Base-by-base conservation (phyloP, 2,888 invertebrate species). In the Anthrax anthrax region DNA sequence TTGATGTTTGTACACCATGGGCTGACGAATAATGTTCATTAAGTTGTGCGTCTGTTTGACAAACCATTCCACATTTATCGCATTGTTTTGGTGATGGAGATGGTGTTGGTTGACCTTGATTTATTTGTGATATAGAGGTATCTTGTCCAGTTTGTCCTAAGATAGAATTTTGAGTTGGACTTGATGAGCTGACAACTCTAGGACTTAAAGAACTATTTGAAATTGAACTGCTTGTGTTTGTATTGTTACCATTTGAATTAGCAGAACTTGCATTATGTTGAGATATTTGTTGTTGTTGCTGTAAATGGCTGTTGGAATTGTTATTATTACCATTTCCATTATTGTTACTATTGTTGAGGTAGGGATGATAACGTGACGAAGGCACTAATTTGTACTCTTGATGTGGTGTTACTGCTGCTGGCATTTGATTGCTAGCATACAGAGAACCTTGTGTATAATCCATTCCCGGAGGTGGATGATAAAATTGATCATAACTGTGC, bases 51-150 rank as follows among this genome's bases (percentile, higher is more conserved):
- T 81, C 80, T 38, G 83, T 81, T 60, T 84, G 82, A 60, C 81
- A 85, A 46, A 85, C 79, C 51, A 78, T 80, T 48, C 86, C 86
- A 60, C 88, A 88, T 64, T 87, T 86, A 61, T 88, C 87, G 65
- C 87, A 87, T 63, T 85, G 84, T 60, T 81, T 76, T 38, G 82
- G 82, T 34, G 81, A 79, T 12, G 50, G 51, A 1, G 36, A 36
- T 13, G 36, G 36, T 14, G 47, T 45, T 14, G 81, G 78, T 57
- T 79, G 78, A 58, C 76, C 62, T 62, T 40, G 60, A 62, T 14
- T 64, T 61, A 61, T 39, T 53, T 55, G 52, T 58, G 53, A 56
- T 53, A 49, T 36, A 55, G 52, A 42, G 49, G 53, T 19, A 50
- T 49, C 44, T 40, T 60, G 57, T 43, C 54, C 47, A 56, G 54